Percentiles rank a stretch among this genome's conserved stretches.
Evolutionary conservation across 37 sponge, comb jelly and placozoan genomes (phyloP).

Genomic region (Geodia barretti): DNA sequence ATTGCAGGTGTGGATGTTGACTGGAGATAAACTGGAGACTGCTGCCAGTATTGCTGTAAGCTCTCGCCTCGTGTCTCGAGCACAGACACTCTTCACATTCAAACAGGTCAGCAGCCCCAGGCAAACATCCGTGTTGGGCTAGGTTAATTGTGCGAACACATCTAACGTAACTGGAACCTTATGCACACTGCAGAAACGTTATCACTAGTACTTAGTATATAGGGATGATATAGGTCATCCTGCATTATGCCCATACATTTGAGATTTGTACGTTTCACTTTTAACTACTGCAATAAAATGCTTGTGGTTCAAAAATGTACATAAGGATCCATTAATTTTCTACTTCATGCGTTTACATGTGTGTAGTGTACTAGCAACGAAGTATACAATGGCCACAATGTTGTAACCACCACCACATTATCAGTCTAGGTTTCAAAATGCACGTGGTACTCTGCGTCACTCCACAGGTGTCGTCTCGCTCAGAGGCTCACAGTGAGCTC

Average conservation of each 20-base stretch:
- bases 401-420: too few species aligned
- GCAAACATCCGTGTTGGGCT: not conserved
- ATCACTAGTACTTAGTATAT: too few species aligned
- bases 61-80: slow-evolving; percentile 70
- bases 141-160: not conserved
- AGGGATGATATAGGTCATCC: too few species aligned
- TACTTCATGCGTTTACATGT: not conserved
- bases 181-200: not conserved
- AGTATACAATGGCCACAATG: not conserved
- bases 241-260: too few species aligned
- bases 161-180: not conserved
- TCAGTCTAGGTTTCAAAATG: too few species aligned
- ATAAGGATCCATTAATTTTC: not conserved
- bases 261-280: too few species aligned
- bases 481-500: slow-evolving; percentile 75
- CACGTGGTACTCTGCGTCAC: too few species aligned
- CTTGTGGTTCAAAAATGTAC: too few species aligned
- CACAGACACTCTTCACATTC: slow-evolving; percentile 77
- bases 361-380: not conserved
- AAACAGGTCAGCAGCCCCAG: slow-evolving; percentile 54
- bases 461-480: slow-evolving; percentile 58
- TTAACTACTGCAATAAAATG: too few species aligned
- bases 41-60: slow-evolving; percentile 88
- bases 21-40: slow-evolving; percentile 95
- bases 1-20: slow-evolving; percentile 85